Evolutionary conservation across 2,113 vertebrate genomes (phyloP).

Genomic region (Ursus arctos): DNA sequence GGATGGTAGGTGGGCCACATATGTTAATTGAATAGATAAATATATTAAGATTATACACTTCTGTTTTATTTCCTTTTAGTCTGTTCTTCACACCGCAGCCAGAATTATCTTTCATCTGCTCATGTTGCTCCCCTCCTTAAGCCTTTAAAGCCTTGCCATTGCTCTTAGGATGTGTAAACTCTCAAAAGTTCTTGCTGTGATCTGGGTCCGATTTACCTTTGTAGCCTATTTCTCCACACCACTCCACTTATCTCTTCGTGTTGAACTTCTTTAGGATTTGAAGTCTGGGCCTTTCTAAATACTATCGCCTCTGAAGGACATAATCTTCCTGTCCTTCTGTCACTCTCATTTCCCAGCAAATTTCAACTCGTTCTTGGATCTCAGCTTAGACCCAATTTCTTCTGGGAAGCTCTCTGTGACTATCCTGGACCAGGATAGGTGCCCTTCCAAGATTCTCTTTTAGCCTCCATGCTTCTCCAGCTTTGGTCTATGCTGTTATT

Average conservation of each 20-base stretch:
- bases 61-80: not conserved
- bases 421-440: not conserved
- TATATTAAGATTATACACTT: not conserved
- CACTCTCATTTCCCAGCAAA: not conserved
- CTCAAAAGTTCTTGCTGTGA: not conserved
- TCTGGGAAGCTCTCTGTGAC: not conserved
- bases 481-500: not conserved
- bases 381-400: not conserved
- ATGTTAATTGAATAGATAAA: not conserved
- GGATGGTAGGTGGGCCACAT: too few relatives aligned
- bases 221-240: not conserved
- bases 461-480: not conserved
- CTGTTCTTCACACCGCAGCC: not conserved
- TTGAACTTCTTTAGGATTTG: not conserved
- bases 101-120: not conserved
- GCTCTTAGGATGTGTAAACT: not conserved
- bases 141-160: not conserved
- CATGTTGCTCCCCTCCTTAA: accelerated
- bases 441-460: not conserved
- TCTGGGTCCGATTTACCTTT: not conserved
- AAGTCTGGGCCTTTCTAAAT: not conserved
- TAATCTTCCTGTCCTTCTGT: not conserved
- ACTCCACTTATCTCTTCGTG: not conserved
- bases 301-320: not conserved
- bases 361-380: not conserved